Conservation (phyloP, 2,797 vertebrate genomes). For the Galagoides demidoff region DNA sequence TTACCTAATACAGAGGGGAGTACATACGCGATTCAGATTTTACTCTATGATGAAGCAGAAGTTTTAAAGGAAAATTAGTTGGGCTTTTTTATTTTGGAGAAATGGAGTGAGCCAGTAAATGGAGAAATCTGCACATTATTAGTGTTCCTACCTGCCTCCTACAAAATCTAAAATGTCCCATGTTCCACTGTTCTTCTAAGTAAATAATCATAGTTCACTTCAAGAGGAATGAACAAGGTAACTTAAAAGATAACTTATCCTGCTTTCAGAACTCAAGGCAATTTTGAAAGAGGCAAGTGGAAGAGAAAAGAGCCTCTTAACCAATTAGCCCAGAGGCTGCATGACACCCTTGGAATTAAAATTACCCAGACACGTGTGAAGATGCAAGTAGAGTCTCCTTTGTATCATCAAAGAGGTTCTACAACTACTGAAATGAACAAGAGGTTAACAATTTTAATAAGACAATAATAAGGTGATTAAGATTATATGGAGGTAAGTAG, state of each 20-base stretch:
- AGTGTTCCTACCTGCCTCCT: background rate
- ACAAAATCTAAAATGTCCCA: slow-evolving; percentile 40
- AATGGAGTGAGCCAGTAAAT: background rate
- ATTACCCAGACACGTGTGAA: slow-evolving; percentile 11
- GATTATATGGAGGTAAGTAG: slow-evolving; percentile 13
- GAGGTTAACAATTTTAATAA: slow-evolving; percentile 26
- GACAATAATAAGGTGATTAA: slow-evolving; percentile 48
- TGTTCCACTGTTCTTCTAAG: slow-evolving; percentile 39
- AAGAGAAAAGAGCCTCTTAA: slow-evolving; percentile 55
- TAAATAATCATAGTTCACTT: slow-evolving; percentile 55
- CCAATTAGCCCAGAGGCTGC: slow-evolving; percentile 56
- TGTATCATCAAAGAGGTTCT: slow-evolving; percentile 47
- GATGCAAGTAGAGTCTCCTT: slow-evolving; percentile 41
- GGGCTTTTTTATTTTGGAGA: slow-evolving; percentile 44
- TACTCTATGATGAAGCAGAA: slow-evolving; percentile 17
- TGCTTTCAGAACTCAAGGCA: slow-evolving; percentile 56
- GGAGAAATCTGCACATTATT: background rate
- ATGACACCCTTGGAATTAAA: slow-evolving; percentile 62
- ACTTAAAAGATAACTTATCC: slow-evolving; percentile 39
- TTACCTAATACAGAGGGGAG: slow-evolving; percentile 17
- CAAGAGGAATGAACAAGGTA: slow-evolving; percentile 19
- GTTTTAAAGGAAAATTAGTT: slow-evolving; percentile 60
- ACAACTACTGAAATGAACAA: slow-evolving; percentile 52
- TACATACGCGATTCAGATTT: slow-evolving; percentile 28
- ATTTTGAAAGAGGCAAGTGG: slow-evolving; percentile 57